Evolutionary conservation across 2,113 vertebrate species (phyloP).

Genomic region (Penelope pileata): DNA sequence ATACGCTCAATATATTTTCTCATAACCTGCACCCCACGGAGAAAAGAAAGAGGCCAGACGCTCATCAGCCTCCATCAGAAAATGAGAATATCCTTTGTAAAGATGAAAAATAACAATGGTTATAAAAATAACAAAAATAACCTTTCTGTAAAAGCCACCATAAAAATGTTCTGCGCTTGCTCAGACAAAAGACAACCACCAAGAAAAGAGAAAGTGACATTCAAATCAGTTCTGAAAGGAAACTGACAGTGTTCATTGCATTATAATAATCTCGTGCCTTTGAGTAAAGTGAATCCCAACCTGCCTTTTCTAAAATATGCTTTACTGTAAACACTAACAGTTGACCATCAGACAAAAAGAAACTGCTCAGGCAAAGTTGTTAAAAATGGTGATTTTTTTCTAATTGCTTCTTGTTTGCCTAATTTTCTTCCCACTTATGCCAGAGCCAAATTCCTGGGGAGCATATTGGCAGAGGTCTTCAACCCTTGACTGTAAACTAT

Average conservation of each 20-base stretch:
- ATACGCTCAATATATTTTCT: neutral
- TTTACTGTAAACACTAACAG: neutral
- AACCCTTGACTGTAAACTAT: neutral
- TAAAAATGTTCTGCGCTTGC: neutral
- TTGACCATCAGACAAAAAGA: neutral
- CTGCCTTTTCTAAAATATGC: neutral
- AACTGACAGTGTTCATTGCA: fast-evolving
- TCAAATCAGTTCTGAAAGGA: neutral
- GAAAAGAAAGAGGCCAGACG: neutral
- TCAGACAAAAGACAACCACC: neutral
- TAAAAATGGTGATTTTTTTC: neutral
- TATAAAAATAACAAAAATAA: neutral
- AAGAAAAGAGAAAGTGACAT: neutral
- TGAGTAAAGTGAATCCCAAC: neutral
- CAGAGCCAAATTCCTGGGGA: too few relatives aligned
- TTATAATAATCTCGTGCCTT: neutral
- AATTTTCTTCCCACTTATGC: neutral
- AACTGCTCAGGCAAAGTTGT: neutral
- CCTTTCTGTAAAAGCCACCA: neutral
- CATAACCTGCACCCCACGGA: neutral
- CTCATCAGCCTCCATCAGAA: neutral
- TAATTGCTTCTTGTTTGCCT: neutral
- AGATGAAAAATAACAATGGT: neutral
- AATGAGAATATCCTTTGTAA: neutral
- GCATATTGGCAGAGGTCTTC: neutral